Percentiles rank a stretch among this genome's conserved stretches.
Conservation (phyloP, 2,113 vertebrate species). For the Paradisaea rubra region DNA sequence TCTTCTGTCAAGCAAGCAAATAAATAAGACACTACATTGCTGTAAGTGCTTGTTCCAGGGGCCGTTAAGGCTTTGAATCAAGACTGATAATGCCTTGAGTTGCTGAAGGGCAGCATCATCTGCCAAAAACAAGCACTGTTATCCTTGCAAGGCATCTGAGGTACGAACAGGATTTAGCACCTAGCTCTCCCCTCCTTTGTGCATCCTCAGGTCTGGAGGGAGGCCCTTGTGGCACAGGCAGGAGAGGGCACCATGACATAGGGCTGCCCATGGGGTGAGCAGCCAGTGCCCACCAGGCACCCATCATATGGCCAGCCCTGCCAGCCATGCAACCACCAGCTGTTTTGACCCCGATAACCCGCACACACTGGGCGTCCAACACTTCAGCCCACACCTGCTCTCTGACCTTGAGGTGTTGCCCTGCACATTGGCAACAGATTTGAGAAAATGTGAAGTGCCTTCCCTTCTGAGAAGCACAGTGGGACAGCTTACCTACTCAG, state of each 20-base stretch:
- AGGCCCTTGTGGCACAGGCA: not conserved
- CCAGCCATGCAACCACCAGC: not conserved
- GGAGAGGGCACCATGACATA: rapidly evolving
- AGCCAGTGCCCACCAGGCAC: rapidly evolving
- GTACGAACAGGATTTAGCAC: not conserved
- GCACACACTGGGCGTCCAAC: rapidly evolving
- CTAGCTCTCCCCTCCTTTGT: not conserved
- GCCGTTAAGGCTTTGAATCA: not conserved
- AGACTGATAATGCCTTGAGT: not conserved
- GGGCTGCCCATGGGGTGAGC: not conserved
- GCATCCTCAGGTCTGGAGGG: not conserved
- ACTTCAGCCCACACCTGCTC: rapidly evolving
- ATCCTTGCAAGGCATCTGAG: not conserved
- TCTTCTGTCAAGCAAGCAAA: not conserved
- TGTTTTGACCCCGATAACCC: rapidly evolving
- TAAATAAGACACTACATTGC: not conserved
- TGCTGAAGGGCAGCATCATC: not conserved
- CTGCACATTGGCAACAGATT: not conserved
- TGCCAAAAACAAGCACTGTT: not conserved
- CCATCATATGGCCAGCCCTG: rapidly evolving
- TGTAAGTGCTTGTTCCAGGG: not conserved
- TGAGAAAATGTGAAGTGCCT: not conserved
- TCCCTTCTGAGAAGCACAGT: not conserved
- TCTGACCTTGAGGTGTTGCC: not conserved
- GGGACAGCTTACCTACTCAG: not conserved